phyloP scores from a whole-genome alignment of 2,797 vertebrate species.

The Pyrrhura leucotis region DNA sequence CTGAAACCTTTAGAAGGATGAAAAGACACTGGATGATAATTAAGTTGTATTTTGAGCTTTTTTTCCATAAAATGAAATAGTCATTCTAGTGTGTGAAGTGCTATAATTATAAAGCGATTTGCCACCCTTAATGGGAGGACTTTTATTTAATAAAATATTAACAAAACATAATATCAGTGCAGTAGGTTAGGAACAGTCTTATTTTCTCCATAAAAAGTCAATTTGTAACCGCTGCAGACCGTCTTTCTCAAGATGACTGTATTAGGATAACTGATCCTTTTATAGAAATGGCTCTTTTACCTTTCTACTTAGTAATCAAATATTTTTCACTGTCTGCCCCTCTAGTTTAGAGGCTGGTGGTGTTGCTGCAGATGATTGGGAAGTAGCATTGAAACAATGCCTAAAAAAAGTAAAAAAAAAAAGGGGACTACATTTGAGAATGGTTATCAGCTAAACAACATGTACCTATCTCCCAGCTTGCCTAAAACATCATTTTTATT shows the following conservation, averaged over 20 bases:
- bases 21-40: constrained; percentile 59
- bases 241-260: constrained; percentile 63
- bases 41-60: constrained; percentile 67
- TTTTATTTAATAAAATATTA: constrained; percentile 85
- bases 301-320: constrained; percentile 17
- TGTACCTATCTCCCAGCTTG: neutral
- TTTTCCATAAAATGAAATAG: constrained; percentile 73
- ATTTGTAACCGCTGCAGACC: constrained; percentile 70
- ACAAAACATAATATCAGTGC: constrained; percentile 81
- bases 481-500: neutral
- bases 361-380: neutral
- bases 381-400: neutral
- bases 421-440: neutral
- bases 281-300: neutral
- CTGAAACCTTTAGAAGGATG: constrained; percentile 39
- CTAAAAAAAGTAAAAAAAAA: neutral
- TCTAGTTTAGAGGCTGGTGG: neutral
- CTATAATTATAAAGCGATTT: constrained; percentile 83
- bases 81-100: constrained; percentile 73
- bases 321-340: constrained; percentile 25
- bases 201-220: constrained; percentile 80
- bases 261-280: constrained; percentile 49
- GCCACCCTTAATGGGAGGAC: constrained; percentile 78
- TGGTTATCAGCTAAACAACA: neutral
- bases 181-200: constrained; percentile 80